A percentile compares a stretch with the other conserved stretches of the same genome.
Evolutionary conservation across 2,113 vertebrate genomes (phyloP).

Genomic region (Brachypodius melanocephalos): DNA sequence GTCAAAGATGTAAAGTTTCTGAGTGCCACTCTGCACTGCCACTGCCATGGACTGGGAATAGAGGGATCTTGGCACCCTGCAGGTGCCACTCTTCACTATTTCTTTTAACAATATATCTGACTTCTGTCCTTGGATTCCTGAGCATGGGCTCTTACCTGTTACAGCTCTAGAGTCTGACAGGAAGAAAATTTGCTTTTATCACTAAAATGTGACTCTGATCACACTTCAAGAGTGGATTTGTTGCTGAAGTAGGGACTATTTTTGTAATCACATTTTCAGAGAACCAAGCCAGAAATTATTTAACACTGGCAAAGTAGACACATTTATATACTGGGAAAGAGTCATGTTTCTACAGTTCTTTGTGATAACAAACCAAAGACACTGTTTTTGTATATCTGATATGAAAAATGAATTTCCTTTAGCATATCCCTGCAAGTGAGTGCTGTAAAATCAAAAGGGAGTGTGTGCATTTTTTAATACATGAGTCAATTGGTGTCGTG

Average conservation of each 20-base stretch:
- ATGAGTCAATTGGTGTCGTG: background rate
- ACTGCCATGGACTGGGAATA: fast-evolving
- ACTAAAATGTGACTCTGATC: background rate
- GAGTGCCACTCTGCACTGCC: background rate
- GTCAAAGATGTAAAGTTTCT: background rate
- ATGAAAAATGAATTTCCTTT: background rate
- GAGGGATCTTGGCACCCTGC: no score
- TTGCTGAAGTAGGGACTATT: background rate
- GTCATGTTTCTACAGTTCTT: background rate
- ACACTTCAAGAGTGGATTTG: background rate
- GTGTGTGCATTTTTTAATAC: background rate
- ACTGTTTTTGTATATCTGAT: background rate
- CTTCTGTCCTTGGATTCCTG: background rate
- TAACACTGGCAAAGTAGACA: background rate
- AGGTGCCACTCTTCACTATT: background rate
- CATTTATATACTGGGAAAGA: background rate
- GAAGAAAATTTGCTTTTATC: background rate
- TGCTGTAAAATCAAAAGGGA: background rate
- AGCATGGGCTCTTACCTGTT: background rate
- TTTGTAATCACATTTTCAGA: background rate
- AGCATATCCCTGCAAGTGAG: background rate
- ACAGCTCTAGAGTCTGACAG: background rate
- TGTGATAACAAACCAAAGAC: background rate
- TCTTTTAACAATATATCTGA: background rate
- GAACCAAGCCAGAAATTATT: background rate